These are phyloP conservation scores for Lysiphlebus fabarum DNA, from an alignment of 1,140 invertebrate species.

Conservation along the genomic window DNA sequence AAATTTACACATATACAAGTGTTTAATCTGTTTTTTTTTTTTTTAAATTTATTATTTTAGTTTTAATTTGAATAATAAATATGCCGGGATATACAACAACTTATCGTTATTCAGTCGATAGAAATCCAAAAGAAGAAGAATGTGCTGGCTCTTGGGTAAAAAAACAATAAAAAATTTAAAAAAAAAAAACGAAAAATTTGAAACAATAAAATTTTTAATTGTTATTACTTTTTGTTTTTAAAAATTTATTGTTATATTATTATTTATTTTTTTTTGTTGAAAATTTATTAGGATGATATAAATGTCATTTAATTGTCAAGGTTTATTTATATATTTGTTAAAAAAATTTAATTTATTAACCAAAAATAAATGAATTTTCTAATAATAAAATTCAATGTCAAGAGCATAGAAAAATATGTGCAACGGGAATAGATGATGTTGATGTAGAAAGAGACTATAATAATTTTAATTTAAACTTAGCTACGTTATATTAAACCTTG, in stretches of 20 bases:
- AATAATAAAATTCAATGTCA: constrained; percentile 19
- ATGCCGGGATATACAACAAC: constrained; percentile 48
- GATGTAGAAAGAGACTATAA: constrained; percentile 20
- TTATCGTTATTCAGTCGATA: constrained; percentile 42
- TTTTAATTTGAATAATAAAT: constrained; percentile 21
- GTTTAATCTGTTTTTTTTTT: too few species aligned
- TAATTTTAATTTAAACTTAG: constrained; percentile 23
- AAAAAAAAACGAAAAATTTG: too few species aligned
- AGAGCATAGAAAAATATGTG: constrained; percentile 13
- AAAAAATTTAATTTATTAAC: too few species aligned
- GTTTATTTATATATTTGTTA: too few species aligned
- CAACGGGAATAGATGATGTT: background rate
- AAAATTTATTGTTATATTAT: too few species aligned
- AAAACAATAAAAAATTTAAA: constrained; percentile 15
- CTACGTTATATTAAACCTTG: constrained; percentile 21
- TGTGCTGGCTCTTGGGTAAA: constrained; percentile 51
- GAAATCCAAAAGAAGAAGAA: constrained; percentile 47
- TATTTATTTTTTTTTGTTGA: too few species aligned
- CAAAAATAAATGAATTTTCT: constrained; percentile 1
- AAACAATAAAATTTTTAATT: too few species aligned
- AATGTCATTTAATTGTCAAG: too few species aligned
- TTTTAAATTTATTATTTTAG: too few species aligned
- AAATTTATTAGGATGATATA: too few species aligned
- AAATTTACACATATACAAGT: constrained; percentile 1
- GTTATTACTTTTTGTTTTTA: too few species aligned